These are phyloP conservation scores for Lycocerus yunnanus DNA, from an alignment of 2,888 invertebrate genomes.

Conservation along the genomic window DNA sequence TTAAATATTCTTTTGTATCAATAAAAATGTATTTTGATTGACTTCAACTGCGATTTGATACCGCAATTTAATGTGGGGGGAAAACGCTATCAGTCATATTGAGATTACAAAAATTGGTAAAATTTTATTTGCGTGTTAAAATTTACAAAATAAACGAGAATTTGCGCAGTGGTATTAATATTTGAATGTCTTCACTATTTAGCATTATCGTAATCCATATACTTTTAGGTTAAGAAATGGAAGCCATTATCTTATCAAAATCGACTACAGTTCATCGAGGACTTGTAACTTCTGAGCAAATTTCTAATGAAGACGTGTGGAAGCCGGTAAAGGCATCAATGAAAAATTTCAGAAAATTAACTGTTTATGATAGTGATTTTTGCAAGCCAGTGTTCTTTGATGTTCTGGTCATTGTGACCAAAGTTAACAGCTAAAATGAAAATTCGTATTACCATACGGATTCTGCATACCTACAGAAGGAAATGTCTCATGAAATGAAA, in stretches of 20 bases:
- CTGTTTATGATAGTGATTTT: no score
- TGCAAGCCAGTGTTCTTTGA: not conserved
- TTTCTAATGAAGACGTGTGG: not conserved
- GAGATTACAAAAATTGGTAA: not conserved
- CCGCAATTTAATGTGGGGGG: not conserved
- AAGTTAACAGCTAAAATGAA: not conserved
- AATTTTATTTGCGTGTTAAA: no score
- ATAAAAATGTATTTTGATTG: not conserved
- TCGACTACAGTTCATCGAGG: not conserved
- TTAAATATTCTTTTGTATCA: not conserved
- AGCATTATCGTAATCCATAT: no score
- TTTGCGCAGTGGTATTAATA: no score
- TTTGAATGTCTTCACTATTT: no score
- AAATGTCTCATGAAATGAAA: not conserved
- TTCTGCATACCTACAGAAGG: no score
- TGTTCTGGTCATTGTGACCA: not conserved
- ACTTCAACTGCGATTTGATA: not conserved
- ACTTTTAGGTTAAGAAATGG: not conserved
- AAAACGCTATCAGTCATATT: not conserved
- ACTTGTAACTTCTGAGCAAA: not conserved
- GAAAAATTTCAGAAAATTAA: not conserved
- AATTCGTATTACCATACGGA: no score
- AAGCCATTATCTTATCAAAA: not conserved
- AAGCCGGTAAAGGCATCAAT: not conserved
- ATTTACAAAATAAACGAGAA: no score